Base-by-base conservation (phyloP, 1,140 invertebrate species). In the Caenorhabditis remanei region DNA sequence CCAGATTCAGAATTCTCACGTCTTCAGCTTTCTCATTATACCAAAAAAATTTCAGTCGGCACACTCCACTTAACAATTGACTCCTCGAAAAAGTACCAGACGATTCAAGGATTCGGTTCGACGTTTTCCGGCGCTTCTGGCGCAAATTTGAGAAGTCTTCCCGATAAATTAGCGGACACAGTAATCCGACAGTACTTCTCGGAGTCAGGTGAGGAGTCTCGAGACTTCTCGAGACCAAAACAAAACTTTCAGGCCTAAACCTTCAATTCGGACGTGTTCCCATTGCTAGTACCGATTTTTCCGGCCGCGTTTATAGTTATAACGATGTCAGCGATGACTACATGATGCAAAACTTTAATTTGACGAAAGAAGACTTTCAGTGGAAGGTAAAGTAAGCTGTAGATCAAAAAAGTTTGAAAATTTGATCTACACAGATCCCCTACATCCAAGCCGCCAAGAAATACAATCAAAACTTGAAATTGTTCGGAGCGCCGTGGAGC, bases 211-310 rank as follows among this genome's bases (percentile, higher is more conserved):
- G 14, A 46, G 40, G 5, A 43, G 6, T 48, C 13, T 48, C 13
- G 7, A 48, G n/a, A 75, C 14, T 75, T 82, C 43, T 1, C 11
- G 14, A 6, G 43, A 32, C 32, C 32, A 24, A 48, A 4, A 40
- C 43, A 2, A 48, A 0, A 84, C 50, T 63, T 83, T 32, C 43
- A 87, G 85, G 86, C 16, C 32, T 84, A 2, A 56, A 63, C 55
- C 61, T 87, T n/a, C 50, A 85, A 46, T 48, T 87, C 53, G 87
- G 87, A 2, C 41, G 87, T 0, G 87, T 87, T 40, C 87, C 87
- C 0, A 87, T 87, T 1, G 87, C 58, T 3, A 56, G 43, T 19
- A 84, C 82, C 2, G 87, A 87, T 21, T 87, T 87, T 67, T 87
- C 87, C 9, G 32, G 40, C 11, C 24, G 50, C 8, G 79, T 67